These are phyloP conservation scores for Papilio xuthus DNA, from an alignment of 1,140 invertebrate species.

Conservation along the genomic window DNA sequence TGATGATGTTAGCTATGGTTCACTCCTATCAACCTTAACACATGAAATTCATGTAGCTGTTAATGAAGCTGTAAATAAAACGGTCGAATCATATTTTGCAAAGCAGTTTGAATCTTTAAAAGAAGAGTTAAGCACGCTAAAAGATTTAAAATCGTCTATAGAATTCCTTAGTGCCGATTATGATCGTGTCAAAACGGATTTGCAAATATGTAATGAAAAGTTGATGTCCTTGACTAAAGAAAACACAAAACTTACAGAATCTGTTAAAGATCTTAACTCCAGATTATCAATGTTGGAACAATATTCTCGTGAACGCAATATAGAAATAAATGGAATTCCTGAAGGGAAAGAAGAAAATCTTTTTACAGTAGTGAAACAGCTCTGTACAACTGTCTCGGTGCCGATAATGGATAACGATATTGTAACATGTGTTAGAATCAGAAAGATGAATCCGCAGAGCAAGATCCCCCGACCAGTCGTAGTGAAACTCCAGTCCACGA, in stretches of 20 bases:
- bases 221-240: conserved; percentile 34
- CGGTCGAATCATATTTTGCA: conserved; percentile 10
- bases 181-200: conserved; percentile 38
- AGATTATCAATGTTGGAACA: conserved; percentile 38
- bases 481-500: conserved; percentile 42
- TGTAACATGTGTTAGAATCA: conserved; percentile 40
- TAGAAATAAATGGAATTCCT: conserved; percentile 48
- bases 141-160: conserved; percentile 35
- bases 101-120: conserved; percentile 39
- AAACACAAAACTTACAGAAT: conserved; percentile 31
- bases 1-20: background rate
- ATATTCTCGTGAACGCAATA: conserved; percentile 46
- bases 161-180: conserved; percentile 43
- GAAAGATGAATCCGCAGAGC: conserved; percentile 45
- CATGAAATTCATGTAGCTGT: background rate
- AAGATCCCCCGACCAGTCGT: conserved; percentile 44
- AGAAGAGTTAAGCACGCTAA: conserved; percentile 33
- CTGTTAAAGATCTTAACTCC: conserved; percentile 31
- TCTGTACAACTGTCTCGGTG: conserved; percentile 28
- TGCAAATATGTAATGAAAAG: conserved; percentile 36
- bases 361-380: conserved; percentile 38
- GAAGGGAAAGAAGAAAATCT: conserved; percentile 47
- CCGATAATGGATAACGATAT: conserved; percentile 34
- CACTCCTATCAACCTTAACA: background rate
- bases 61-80: background rate